Base-by-base conservation (phyloP, 1,140 invertebrate species). In the Zaprionus camerounensis region DNA sequence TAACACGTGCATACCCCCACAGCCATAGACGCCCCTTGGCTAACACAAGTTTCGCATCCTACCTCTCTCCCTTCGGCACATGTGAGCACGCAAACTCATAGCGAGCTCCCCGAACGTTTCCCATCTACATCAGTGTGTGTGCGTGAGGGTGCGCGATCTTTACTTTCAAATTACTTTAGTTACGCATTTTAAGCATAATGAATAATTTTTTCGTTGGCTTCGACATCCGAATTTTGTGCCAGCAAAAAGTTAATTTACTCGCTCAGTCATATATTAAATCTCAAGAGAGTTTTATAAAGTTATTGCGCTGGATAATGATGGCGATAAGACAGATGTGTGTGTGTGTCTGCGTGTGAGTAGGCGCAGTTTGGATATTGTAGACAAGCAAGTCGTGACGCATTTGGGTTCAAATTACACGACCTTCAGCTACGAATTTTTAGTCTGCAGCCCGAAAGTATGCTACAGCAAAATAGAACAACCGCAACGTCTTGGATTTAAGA, bases 171-270 rank as follows among this genome's bases (percentile, higher is more conserved):
- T 88, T 88, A 73, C 84, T 79, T 87, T 84, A 87, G 84, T 87
- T 87, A 88, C 84, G 81, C 84, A 83, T 88, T 87, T 83, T 84
- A 67, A 58, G 78, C 81, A 88, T 84, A 83, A 84, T 83, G 81
- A 88, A 87, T 88, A 88, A 78, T 71, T 70, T 76, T 70, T 76
- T 66, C 46, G 46, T 51, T 61, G 17, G 13, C 15, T 34, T 71
- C 34, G 24, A 38, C 57, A 71, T 63, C 64, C 57, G 51, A 63
- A 65, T 81, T 64, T 82, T 57, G 41, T 68, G 57, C 46, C 64
- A 20, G 69, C 38, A 44, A 61, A 80, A 80, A 65, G 69, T 77
- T 77, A 69, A 80, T 80, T 77, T 80, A 69, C 56, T 53, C 55
- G 28, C 59, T 28, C 31, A 38, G 72, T 28, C 59, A 58, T 53